Conservation (phyloP, 2,888 invertebrate species). For the Cheilosia variabilis region DNA sequence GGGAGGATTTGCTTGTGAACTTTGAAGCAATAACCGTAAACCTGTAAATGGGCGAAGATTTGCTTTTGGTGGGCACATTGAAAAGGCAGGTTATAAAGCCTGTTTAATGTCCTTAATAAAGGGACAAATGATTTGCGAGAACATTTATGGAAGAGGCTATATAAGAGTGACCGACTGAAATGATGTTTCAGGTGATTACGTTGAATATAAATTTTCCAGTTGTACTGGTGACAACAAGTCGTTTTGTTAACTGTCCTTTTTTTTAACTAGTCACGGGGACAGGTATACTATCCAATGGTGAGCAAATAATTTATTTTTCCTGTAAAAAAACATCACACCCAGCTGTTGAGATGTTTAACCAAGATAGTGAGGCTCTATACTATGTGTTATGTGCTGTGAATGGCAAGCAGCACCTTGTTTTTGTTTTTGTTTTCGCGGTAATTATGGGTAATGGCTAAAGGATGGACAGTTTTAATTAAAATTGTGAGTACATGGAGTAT, state of each 20-base stretch:
- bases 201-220: constrained; percentile 20
- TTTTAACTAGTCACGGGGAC: constrained; percentile 9
- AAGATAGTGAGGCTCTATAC: background rate
- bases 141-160: constrained; percentile 25
- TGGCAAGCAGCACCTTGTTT: background rate
- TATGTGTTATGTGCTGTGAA: background rate
- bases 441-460: background rate
- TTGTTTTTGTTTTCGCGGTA: background rate
- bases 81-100: constrained; percentile 20
- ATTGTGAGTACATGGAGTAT: no score
- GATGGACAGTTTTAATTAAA: background rate
- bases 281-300: constrained; percentile 10
- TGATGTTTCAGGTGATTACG: constrained; percentile 25
- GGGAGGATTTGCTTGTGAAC: constrained; percentile 15
- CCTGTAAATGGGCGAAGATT: constrained; percentile 11
- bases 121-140: constrained; percentile 41
- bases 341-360: constrained; percentile 10
- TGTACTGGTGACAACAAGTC: constrained; percentile 11
- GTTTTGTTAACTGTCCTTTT: background rate
- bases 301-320: constrained; percentile 51
- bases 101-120: constrained; percentile 56
- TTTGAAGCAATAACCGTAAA: constrained; percentile 38
- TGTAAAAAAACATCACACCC: constrained; percentile 42
- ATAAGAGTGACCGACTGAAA: constrained; percentile 1
- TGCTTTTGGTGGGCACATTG: constrained; percentile 11